Conservation (phyloP, 2,797 vertebrate species). For the Poliocrania exsul region DNA sequence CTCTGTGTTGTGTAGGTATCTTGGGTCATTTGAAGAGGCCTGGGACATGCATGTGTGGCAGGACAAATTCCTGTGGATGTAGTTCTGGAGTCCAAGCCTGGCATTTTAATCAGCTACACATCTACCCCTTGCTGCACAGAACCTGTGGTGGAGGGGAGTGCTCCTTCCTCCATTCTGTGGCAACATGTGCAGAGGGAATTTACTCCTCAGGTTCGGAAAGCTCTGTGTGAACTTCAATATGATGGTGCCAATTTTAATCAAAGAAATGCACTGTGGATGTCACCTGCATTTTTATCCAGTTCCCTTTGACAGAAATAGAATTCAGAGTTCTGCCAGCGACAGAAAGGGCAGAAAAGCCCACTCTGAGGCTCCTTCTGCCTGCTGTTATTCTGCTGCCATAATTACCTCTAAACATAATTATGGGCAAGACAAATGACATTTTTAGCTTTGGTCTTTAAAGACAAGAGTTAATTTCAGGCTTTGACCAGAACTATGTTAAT, state of each 20-base stretch:
- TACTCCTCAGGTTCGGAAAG: background rate
- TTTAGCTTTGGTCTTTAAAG: conserved; percentile 74
- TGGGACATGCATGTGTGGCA: background rate
- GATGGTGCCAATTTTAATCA: conserved; percentile 52
- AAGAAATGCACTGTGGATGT: conserved; percentile 37
- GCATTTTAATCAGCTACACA: background rate
- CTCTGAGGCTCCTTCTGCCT: conserved; percentile 52
- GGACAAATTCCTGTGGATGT: background rate
- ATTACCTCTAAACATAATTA: conserved; percentile 79
- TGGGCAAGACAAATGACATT: conserved; percentile 74
- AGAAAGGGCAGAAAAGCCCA: conserved; percentile 28
- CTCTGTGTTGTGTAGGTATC: background rate
- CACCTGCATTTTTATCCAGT: conserved; percentile 62
- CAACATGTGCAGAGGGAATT: background rate
- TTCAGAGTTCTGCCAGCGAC: conserved; percentile 15
- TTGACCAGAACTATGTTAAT: conserved; percentile 79
- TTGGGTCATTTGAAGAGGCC: background rate
- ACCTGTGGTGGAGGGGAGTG: background rate
- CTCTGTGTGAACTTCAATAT: conserved; percentile 29
- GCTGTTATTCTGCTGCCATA: conserved; percentile 58
- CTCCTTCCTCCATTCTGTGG: background rate
- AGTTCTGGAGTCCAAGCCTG: background rate
- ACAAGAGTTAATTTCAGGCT: conserved; percentile 77
- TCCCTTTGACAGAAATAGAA: conserved; percentile 54
- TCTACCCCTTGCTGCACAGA: background rate